These are phyloP conservation scores for Microplitis mediator DNA, from an alignment of 1,140 invertebrate genomes.

Conservation along the genomic window DNA sequence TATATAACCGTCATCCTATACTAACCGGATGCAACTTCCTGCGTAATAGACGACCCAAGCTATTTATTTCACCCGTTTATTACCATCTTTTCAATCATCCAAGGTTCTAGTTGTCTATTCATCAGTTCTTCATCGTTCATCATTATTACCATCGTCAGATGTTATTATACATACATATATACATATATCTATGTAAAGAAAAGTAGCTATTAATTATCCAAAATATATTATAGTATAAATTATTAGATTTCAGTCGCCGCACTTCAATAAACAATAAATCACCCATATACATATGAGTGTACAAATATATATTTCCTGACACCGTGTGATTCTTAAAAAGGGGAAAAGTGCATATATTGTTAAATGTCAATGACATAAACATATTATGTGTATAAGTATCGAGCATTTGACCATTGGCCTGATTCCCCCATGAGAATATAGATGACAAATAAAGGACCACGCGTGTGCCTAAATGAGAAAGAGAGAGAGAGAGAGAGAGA, in stretches of 20 bases:
- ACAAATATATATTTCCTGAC: too few species aligned
- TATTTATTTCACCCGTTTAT: conserved; percentile 29
- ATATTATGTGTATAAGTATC: conserved; percentile 24
- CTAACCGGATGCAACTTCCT: conserved; percentile 32
- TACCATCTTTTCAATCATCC: conserved; percentile 24
- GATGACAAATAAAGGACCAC: background rate
- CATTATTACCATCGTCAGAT: background rate
- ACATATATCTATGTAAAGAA: too few species aligned
- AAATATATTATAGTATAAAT: too few species aligned
- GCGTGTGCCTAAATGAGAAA: background rate
- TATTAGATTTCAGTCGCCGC: too few species aligned
- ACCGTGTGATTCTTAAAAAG: background rate
- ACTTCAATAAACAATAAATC: too few species aligned
- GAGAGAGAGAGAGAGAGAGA: background rate
- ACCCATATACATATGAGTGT: too few species aligned
- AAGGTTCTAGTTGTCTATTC: background rate
- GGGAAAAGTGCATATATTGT: conserved; percentile 8
- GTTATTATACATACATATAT: background rate
- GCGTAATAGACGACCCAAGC: conserved; percentile 7
- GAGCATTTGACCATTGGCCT: conserved; percentile 7
- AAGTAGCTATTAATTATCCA: too few species aligned
- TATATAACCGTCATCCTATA: conserved; percentile 1
- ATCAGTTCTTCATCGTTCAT: background rate
- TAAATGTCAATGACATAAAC: conserved; percentile 30
- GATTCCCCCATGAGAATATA: background rate